phyloP scores from a whole-genome alignment of 2,888 invertebrate species.

The Phasia obesa region DNA sequence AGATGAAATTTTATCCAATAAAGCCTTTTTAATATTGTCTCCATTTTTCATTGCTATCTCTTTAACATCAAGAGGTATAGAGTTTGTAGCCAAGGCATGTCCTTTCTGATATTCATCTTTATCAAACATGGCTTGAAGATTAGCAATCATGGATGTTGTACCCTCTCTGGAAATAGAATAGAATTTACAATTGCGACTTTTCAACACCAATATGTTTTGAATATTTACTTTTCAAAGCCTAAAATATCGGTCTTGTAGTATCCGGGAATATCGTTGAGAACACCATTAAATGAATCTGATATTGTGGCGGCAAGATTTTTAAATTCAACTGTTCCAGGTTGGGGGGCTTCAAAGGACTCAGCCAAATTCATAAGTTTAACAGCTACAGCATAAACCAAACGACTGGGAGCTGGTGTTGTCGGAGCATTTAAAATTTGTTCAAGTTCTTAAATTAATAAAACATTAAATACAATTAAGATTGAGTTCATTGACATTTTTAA shows the following conservation, averaged over 20 bases:
- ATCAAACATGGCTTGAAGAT: slow-evolving; percentile 89
- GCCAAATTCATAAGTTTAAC: slow-evolving; percentile 90
- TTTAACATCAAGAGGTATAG: slow-evolving; percentile 71
- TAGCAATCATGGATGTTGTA: slow-evolving; percentile 88
- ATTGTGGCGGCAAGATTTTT: slow-evolving; percentile 87
- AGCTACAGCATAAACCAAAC: slow-evolving; percentile 87
- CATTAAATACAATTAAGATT: background rate
- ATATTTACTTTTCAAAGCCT: slow-evolving; percentile 87
- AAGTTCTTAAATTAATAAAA: slow-evolving; percentile 74
- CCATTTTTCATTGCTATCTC: slow-evolving; percentile 76
- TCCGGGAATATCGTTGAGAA: slow-evolving; percentile 86
- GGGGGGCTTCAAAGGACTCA: slow-evolving; percentile 89
- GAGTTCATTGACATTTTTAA: background rate
- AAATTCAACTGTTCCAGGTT: slow-evolving; percentile 88
- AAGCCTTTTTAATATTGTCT: slow-evolving; percentile 83
- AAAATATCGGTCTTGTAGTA: slow-evolving; percentile 88
- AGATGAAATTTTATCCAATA: slow-evolving; percentile 87
- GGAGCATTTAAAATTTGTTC: slow-evolving; percentile 81
- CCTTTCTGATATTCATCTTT: slow-evolving; percentile 86
- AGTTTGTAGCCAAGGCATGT: slow-evolving; percentile 82
- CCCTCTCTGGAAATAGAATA: slow-evolving; percentile 82
- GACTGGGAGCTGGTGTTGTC: slow-evolving; percentile 86
- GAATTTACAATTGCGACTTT: background rate
- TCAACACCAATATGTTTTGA: background rate
- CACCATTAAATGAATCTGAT: slow-evolving; percentile 85